These are phyloP conservation scores for Stegodyphus dumicola DNA, from an alignment of 1,140 invertebrate genomes.

Conservation along the genomic window DNA sequence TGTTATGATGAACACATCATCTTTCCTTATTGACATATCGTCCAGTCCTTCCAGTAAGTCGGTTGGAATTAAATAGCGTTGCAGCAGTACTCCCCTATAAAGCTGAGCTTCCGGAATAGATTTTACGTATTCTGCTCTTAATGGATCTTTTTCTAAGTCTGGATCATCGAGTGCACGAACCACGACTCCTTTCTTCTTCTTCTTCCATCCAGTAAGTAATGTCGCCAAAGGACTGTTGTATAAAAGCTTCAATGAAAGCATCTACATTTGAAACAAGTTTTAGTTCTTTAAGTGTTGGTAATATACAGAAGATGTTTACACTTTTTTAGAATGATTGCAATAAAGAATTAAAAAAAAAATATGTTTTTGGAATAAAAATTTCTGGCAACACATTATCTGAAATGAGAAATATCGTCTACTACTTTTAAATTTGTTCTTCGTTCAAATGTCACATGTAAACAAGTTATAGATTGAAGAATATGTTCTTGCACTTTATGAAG, in stretches of 20 bases:
- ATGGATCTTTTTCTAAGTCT: slow-evolving; percentile 7
- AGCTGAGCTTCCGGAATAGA: slow-evolving; percentile 62
- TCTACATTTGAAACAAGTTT: background rate
- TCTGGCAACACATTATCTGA: too few relatives aligned
- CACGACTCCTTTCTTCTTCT: background rate
- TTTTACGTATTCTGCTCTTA: slow-evolving; percentile 47
- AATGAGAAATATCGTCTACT: too few relatives aligned
- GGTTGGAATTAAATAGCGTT: slow-evolving; percentile 62
- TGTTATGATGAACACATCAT: slow-evolving; percentile 68
- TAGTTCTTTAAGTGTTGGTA: background rate
- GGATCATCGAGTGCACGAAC: slow-evolving; percentile 13
- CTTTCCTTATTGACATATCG: slow-evolving; percentile 59
- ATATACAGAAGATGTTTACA: background rate
- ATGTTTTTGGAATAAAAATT: too few relatives aligned
- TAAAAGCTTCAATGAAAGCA: slow-evolving; percentile 50
- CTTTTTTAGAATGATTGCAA: too few relatives aligned
- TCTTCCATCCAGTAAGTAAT: slow-evolving; percentile 21
- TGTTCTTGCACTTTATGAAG: too few relatives aligned
- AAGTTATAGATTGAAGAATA: too few relatives aligned
- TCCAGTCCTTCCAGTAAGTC: slow-evolving; percentile 58
- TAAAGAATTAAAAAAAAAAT: too few relatives aligned
- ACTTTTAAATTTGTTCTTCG: too few relatives aligned
- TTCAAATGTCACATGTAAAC: too few relatives aligned
- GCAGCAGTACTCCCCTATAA: slow-evolving; percentile 57
- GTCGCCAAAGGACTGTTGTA: slow-evolving; percentile 39